Conservation (phyloP, 2,888 invertebrate genomes). For the Eilema sororculum region DNA sequence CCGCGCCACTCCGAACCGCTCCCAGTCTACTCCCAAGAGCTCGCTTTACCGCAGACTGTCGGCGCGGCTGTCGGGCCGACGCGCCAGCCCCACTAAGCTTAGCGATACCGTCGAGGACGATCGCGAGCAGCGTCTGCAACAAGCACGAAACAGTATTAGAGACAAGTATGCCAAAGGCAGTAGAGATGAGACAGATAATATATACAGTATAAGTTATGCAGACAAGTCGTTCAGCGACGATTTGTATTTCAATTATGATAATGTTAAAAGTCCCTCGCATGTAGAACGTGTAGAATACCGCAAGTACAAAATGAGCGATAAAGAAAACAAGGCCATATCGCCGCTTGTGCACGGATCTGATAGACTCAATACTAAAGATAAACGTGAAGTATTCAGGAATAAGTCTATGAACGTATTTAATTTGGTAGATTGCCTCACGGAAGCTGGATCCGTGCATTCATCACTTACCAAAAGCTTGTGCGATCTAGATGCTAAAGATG, state of each 20-base stretch:
- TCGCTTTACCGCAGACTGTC: constrained; percentile 83
- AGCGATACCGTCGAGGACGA: constrained; percentile 60
- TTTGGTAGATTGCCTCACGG: constrained; percentile 79
- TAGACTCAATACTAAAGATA: constrained; percentile 71
- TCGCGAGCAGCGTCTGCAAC: constrained; percentile 70
- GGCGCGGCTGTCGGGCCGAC: constrained; percentile 80
- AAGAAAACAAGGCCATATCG: constrained; percentile 76
- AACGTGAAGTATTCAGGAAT: constrained; percentile 83
- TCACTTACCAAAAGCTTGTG: constrained; percentile 82
- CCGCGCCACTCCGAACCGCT: constrained; percentile 75
- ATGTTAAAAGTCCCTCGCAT: constrained; percentile 58
- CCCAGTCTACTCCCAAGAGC: constrained; percentile 81
- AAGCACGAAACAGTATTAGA: constrained; percentile 71
- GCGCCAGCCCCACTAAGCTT: constrained; percentile 63
- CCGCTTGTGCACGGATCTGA: constrained; percentile 64
- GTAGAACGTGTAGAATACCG: constrained; percentile 65
- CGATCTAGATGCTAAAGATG: constrained; percentile 80
- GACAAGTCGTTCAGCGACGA: constrained; percentile 72
- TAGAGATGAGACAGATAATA: constrained; percentile 66
- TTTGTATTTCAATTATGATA: constrained; percentile 60
- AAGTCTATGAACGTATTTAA: constrained; percentile 84
- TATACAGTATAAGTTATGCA: constrained; percentile 71
- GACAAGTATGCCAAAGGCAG: constrained; percentile 62
- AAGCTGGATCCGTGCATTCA: constrained; percentile 79
- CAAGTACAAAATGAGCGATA: constrained; percentile 69